Evolutionary conservation across 2,113 vertebrate species (phyloP).

Genomic region (Tachuris rubrigastra): DNA sequence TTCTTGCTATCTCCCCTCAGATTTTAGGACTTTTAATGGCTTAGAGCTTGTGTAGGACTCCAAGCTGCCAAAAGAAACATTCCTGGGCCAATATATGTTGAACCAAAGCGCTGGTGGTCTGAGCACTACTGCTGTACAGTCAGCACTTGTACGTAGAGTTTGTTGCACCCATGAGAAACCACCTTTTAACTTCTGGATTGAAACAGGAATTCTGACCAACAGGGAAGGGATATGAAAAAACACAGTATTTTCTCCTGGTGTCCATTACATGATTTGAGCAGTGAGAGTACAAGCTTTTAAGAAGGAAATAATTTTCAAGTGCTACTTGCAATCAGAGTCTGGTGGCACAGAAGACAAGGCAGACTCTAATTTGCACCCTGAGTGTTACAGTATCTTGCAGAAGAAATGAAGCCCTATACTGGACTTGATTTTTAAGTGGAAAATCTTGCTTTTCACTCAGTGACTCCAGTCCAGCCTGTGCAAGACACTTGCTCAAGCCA

Average conservation of each 20-base stretch:
- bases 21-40: not conserved
- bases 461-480: not conserved
- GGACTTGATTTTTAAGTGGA: not conserved
- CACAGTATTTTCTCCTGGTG: not conserved
- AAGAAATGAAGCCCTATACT: not conserved
- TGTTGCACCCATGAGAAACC: not conserved
- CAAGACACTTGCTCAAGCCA: not conserved
- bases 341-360: rapidly evolving
- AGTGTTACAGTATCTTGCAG: not conserved
- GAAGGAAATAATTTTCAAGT: not conserved
- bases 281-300: not conserved
- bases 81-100: not conserved
- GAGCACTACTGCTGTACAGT: not conserved
- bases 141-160: rapidly evolving
- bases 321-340: not conserved
- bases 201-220: not conserved
- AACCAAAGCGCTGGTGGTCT: not conserved
- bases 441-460: not conserved
- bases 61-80: not conserved
- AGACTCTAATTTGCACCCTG: not conserved
- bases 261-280: not conserved
- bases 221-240: not conserved
- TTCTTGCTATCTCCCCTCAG: not conserved
- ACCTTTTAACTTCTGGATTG: not conserved
- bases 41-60: not conserved